These are phyloP conservation scores for Diarsia brunnea DNA, from an alignment of 2,888 invertebrate genomes.

Conservation along the genomic window DNA sequence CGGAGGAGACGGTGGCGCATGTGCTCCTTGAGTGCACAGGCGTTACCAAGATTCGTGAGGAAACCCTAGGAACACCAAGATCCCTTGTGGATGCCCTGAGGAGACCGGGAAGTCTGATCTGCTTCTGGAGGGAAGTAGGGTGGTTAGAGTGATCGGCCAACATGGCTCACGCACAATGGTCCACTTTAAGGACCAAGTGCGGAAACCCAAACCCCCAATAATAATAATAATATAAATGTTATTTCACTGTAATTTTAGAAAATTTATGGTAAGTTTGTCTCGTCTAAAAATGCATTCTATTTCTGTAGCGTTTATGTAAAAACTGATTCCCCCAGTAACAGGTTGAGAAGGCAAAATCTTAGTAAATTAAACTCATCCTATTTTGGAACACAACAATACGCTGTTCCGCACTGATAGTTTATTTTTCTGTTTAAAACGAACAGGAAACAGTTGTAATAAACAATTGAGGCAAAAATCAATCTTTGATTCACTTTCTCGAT, in stretches of 20 bases:
- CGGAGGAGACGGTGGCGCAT: too few relatives aligned
- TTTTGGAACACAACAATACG: conserved; percentile 9
- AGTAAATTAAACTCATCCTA: background rate
- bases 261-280: conserved; percentile 36
- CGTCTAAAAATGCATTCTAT: conserved; percentile 29
- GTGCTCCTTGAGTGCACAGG: too few relatives aligned
- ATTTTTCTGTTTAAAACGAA: conserved; percentile 18
- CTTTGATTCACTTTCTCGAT: conserved; percentile 35
- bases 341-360: conserved; percentile 2
- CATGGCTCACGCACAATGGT: too few relatives aligned
- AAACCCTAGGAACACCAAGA: too few relatives aligned
- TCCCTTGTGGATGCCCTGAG: too few relatives aligned
- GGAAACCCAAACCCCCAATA: too few relatives aligned
- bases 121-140: too few relatives aligned
- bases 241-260: conserved; percentile 14
- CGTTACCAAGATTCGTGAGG: too few relatives aligned
- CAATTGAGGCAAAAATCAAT: conserved; percentile 9
- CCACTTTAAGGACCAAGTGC: too few relatives aligned
- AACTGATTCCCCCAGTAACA: background rate
- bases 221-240: too few relatives aligned
- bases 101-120: too few relatives aligned
- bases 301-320: conserved; percentile 24
- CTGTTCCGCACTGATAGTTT: conserved; percentile 21
- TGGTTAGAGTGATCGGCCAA: too few relatives aligned
- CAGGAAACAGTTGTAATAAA: conserved; percentile 30